A percentile compares a stretch with the other conserved stretches of the same genome.
Conservation (phyloP, 2,113 vertebrate species). For the Gadus macrocephalus region DNA sequence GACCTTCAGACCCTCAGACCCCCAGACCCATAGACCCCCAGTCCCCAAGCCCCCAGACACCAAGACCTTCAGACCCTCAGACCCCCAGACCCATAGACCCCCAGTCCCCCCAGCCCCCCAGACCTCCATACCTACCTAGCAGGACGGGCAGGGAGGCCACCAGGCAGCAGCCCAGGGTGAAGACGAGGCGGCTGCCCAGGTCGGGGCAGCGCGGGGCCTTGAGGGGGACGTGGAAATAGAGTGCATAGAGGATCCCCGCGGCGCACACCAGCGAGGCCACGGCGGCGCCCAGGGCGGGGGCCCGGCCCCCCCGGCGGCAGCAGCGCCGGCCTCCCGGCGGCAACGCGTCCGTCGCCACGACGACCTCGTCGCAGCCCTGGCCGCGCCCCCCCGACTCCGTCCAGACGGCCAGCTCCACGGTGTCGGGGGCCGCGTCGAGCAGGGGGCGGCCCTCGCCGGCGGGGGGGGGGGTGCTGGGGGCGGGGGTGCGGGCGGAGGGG, state of each 20-base stretch:
- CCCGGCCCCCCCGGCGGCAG: constrained; percentile 56
- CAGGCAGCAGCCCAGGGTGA: constrained; percentile 68
- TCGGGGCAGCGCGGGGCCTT: constrained; percentile 61
- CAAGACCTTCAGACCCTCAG: no score
- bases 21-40: no score
- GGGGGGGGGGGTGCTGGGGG: constrained; percentile 16
- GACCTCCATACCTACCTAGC: constrained; percentile 55
- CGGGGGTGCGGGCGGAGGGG: constrained; percentile 45
- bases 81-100: no score
- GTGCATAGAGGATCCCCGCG: constrained; percentile 64
- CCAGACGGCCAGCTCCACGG: constrained; percentile 67
- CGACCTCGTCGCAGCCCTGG: constrained; percentile 23
- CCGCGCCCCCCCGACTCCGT: constrained; percentile 29
- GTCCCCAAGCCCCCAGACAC: no score
- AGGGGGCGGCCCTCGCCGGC: constrained; percentile 60
- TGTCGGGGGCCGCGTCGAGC: constrained; percentile 54
- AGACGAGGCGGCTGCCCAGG: constrained; percentile 59
- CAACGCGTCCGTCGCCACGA: constrained; percentile 34
- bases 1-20: no score
- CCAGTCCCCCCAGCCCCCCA: no score
- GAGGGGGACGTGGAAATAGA: constrained; percentile 67
- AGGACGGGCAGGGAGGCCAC: constrained; percentile 66
- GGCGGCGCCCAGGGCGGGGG: constrained; percentile 60
- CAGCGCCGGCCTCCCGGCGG: constrained; percentile 49
- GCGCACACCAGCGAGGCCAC: constrained; percentile 65